Base-by-base conservation (phyloP, 2,888 invertebrate species). In the Macrophya alboannulata region DNA sequence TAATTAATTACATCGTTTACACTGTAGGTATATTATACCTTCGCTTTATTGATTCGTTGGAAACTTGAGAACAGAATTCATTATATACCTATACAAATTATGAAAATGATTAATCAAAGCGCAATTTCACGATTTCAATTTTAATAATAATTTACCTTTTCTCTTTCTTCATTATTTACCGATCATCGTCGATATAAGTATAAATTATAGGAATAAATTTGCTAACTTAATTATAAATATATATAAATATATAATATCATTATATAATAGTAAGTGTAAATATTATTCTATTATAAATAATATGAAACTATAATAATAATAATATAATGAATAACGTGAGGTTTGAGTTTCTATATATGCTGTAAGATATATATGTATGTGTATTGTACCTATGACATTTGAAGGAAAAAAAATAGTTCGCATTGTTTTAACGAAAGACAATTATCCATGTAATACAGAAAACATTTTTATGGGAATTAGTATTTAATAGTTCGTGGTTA, bases 311-410 rank as follows among this genome's bases (percentile, higher is more conserved):
- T 48, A 15, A 48, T 15, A 15, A 31, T 31, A 31, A 31, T 31
- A 31, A 2, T 1, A 31, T 31, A 4, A 37, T 37, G 17, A 37
- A 37, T 25, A 37, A 68, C 17, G 25, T 37, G 37, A 12, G 62
- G 21, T 71, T 71, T 71, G 40, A 71, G 71, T 71, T 71, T 71
- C 40, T 40, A 40, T 71, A 40, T 71, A 71, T 15, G 4, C 71
- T 71, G 37, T 40, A 71, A 71, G 40, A 71, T 71, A 40, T 71
- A 17, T 51, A n/a, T 51, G n/a, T 51, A n/a, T 17, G 17, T 17
- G 6, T 6, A 55, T 55, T 55, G 8, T n/a, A n/a, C n/a, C n/a
- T n/a, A 55, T 31, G 3, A 31, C 31, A 55, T n/a, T n/a, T n/a
- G n/a, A 55, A n/a, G n/a, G n/a, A n/a, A n/a, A 45, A 45, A 8